A percentile compares a stretch with the other conserved stretches of the same genome.
Evolutionary conservation across 2,113 vertebrate genomes (phyloP).

Genomic region (Ovis aries): ARS-UI_Ramb_v3.0 NC_056071.1:10175501-10176000

Average conservation of each 20-base stretch:
- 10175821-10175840: constrained; percentile 56
- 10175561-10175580: not conserved
- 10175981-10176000: not conserved
- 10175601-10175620: not conserved
- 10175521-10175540: not conserved
- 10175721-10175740: constrained; percentile 43
- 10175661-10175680: not conserved
- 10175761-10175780: constrained; percentile 63
- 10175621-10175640: not conserved
- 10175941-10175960: not conserved
- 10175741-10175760: constrained; percentile 55
- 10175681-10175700: constrained; percentile 27
- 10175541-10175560: accelerated
- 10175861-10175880: constrained; percentile 63
- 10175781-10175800: constrained; percentile 71
- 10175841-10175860: constrained; percentile 53
- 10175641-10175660: not conserved
- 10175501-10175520: not conserved
- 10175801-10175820: constrained; percentile 67
- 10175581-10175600: not conserved
- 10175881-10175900: constrained; percentile 30
- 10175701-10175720: constrained; percentile 55
- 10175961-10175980: not conserved
- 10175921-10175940: not conserved
- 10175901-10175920: constrained; percentile 59